Base-by-base conservation (phyloP, 2,888 invertebrate species). In the Epinotia bilunana region DNA sequence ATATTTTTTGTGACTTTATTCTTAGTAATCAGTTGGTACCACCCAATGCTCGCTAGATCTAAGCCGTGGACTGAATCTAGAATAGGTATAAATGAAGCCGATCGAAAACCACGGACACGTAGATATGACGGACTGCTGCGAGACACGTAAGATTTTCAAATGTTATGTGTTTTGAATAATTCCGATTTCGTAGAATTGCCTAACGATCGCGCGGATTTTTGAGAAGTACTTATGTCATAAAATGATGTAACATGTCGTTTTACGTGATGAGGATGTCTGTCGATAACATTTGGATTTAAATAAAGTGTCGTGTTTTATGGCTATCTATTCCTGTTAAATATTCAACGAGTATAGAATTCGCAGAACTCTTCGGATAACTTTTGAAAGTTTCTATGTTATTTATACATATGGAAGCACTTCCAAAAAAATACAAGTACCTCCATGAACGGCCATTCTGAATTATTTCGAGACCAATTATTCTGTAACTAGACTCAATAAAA, bases 21-120 rank as follows among this genome's bases (percentile, higher is more conserved):
- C 43, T 81, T 72, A 79, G 76, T 71, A 78, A 80, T 80, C 80
- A 76, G 81, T 76, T 80, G 81, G 82, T 83, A 83, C 83, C 82
- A 82, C 71, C 80, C 80, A 78, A 81, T 81, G 80, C 80, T 80
- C 77, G 74, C 75, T 78, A 80, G 80, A 74, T 69, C 63, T 76
- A 60, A 78, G 75, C 63, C 82, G 83, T 84, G 85, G 76, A 28
- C 74, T 76, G 83, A 82, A 84, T 86, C 74, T 72, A 76, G 82
- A 83, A 83, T 84, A n/a, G n/a, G n/a, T n/a, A 81, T 82, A 82
- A 82, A 83, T 83, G 78, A 83, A 77, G 61, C 76, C 77, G 79
- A 81, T 77, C 77, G 77, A 65, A 74, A 76, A 61, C 74, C 79
- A 77, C 77, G 78, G 72, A 83, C 83, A 83, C 81, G 83, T 83